Percentiles rank a stretch among this genome's conserved stretches.
These are phyloP conservation scores for Dysmachus trigonus DNA, from an alignment of 2,888 invertebrate genomes.

Conservation along the genomic window DNA sequence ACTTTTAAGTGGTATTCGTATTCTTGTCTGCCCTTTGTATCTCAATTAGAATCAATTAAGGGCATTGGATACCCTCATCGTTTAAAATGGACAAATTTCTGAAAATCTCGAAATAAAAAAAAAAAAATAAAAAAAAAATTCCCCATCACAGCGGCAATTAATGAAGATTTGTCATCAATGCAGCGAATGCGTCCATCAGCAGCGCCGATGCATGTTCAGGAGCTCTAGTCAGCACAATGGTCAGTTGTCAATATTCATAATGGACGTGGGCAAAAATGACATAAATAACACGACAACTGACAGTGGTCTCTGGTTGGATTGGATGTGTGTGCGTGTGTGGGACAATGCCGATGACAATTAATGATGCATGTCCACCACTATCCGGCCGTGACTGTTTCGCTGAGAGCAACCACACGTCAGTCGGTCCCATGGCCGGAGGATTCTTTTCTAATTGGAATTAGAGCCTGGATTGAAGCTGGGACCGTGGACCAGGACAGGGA, in stretches of 20 bases:
- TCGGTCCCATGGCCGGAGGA: neutral
- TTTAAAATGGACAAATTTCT: neutral
- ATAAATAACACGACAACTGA: neutral
- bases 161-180: slow-evolving; percentile 3
- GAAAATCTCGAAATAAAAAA: neutral
- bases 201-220: neutral
- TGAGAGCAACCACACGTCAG: neutral
- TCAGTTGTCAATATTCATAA: slow-evolving; percentile 34
- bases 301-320: neutral
- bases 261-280: slow-evolving; percentile 9
- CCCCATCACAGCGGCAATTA: neutral
- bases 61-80: neutral
- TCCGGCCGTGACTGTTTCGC: neutral
- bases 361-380: neutral
- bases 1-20: neutral
- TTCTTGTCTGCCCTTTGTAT: neutral
- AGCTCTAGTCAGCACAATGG: slow-evolving; percentile 10
- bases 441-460: slow-evolving; percentile 15
- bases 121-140: neutral
- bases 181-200: neutral
- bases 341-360: neutral
- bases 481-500: too few relatives aligned
- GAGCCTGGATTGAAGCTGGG: neutral
- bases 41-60: slow-evolving; percentile 21
- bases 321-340: neutral